Percentiles rank a stretch among this genome's conserved stretches.
Conservation (phyloP, 2,888 invertebrate species). For the Didymodactylos carnosus region DNA sequence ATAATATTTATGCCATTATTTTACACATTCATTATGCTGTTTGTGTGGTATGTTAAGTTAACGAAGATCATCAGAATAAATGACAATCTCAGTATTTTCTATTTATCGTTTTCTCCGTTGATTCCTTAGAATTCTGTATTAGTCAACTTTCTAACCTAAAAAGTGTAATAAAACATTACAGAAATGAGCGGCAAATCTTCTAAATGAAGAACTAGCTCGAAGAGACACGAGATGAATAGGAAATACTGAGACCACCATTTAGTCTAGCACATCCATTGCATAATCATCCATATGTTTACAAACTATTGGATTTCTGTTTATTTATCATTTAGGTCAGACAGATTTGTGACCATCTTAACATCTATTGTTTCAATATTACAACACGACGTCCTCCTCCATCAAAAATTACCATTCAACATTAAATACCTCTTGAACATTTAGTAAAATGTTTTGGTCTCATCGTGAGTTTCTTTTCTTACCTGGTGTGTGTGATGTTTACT, state of each 20-base stretch:
- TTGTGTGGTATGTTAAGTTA: slow-evolving; percentile 3
- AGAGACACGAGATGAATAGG: too few species aligned
- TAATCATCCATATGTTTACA: not conserved
- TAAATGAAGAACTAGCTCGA: too few species aligned
- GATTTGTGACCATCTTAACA: slow-evolving; percentile 11
- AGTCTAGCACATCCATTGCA: too few species aligned
- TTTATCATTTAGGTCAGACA: slow-evolving; percentile 2
- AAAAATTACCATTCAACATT: not conserved
- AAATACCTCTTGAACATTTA: not conserved
- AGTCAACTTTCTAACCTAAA: too few species aligned
- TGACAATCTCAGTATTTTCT: not conserved
- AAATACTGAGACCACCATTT: too few species aligned
- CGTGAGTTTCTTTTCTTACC: too few species aligned
- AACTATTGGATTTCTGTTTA: not conserved
- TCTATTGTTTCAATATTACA: slow-evolving; percentile 2
- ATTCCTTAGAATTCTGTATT: too few species aligned
- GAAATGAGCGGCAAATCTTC: too few species aligned
- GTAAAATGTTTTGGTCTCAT: too few species aligned
- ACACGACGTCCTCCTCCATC: not conserved
- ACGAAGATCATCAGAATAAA: not conserved
- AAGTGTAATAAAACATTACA: not conserved
- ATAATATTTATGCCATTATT: not conserved
- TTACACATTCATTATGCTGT: slow-evolving; percentile 11
- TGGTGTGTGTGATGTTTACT: too few species aligned
- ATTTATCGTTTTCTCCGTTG: too few species aligned